These are phyloP conservation scores for Pontoporia blainvillei DNA, from an alignment of 2,113 vertebrate species.

Conservation along the genomic window DNA sequence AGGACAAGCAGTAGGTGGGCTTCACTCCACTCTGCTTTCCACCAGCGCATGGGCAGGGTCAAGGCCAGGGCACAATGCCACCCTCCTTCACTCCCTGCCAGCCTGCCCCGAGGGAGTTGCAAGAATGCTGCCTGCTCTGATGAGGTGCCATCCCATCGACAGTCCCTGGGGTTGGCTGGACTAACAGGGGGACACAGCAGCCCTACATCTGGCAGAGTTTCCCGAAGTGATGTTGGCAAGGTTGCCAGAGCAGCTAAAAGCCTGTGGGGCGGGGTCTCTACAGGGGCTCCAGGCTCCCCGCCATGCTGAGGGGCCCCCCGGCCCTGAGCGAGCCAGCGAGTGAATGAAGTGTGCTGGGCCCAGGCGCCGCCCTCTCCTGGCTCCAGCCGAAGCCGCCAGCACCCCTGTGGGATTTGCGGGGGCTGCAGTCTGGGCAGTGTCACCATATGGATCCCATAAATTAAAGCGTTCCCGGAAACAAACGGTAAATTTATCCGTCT, in stretches of 20 bases:
- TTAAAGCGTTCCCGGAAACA: slow-evolving; percentile 76
- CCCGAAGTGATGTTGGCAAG: background rate
- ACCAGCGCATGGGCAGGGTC: background rate
- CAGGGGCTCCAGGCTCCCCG: background rate
- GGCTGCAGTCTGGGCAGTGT: slow-evolving; percentile 25
- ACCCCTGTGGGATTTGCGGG: slow-evolving; percentile 41
- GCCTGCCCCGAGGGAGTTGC: fast-evolving
- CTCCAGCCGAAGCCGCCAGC: background rate
- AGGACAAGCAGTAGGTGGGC: background rate
- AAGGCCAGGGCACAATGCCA: too few species aligned
- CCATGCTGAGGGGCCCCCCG: fast-evolving
- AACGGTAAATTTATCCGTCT: slow-evolving; percentile 56
- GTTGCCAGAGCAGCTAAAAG: background rate
- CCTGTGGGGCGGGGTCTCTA: fast-evolving
- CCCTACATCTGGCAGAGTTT: background rate
- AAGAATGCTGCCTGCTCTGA: too few species aligned
- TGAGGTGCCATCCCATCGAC: background rate
- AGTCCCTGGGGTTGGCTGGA: background rate
- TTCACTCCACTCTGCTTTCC: background rate
- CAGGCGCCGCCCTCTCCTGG: background rate
- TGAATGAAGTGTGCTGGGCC: too few species aligned
- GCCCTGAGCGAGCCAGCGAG: background rate
- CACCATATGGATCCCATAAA: slow-evolving; percentile 82
- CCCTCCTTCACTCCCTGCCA: background rate
- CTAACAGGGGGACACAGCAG: fast-evolving